Base-by-base conservation (phyloP, 2,888 invertebrate genomes). In the Scaeva pyrastri region DNA sequence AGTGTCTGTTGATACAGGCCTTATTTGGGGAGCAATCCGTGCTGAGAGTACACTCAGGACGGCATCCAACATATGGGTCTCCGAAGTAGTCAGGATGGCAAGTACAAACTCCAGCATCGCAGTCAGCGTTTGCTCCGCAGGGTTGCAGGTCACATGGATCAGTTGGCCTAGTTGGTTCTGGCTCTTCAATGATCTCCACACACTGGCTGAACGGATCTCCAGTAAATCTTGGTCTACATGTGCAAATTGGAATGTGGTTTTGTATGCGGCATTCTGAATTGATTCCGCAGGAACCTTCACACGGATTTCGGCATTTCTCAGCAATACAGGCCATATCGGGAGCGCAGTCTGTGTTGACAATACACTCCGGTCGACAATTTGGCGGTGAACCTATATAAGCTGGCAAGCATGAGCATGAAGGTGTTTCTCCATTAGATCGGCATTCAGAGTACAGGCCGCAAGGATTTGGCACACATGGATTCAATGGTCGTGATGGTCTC, bases 121-220 rank as follows among this genome's bases (percentile, higher is more conserved):
- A 97, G 88, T 95, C 93, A 72, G 96, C 95, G 92, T 96, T 96
- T 86, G 95, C 93, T 89, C 96, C 96, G 91, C 96, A 96, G 82
- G 96, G 96, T 89, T 95, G 95, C 88, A 96, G 94, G 91, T 94
- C 94, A 92, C 96, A 96, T 88, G 96, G 96, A 91, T 95, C 94
- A 90, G 92, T 94, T 90, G 94, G 95, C 90, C 80, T 83, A 0
- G 90, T 96, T 31, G 95, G 95, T 41, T 94, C 94, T 88, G 94
- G 94, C 21, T 12, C 88, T 76, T 91, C 91, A 64, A 91, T 90
- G 64, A 95, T 91, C 89, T 93, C 93, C 2, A 93, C 93, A 88
- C 95, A 95, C 88, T 94, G 93, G 0, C 93, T 93, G 90, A 95
- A 95, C 16, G 95, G 94, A 93, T 96, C 95, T 8, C 96, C 96